Evolutionary conservation across 1,140 invertebrate genomes (phyloP), one percentile per base, ranked within the genome.

Genomic region (Ganaspis sp.): DNA sequence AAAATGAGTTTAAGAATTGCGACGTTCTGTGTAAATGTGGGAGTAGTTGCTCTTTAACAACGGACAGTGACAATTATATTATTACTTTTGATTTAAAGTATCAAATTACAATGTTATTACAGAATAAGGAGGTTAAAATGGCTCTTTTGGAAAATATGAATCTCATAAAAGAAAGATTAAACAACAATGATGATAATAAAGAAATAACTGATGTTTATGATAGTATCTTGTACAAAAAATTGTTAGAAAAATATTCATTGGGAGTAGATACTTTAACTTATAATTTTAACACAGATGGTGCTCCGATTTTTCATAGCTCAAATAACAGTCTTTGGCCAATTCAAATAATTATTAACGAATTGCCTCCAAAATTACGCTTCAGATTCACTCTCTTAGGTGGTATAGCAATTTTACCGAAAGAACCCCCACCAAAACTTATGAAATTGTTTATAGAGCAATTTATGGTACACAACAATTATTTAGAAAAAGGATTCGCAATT

Each of bases 381-480:
- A 70, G 58, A 12, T 58, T 58, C 45, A 70, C 74, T 42, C 70
- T 78, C 37, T 26, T 79, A 38, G 73, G 53, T 40, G 77, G 69
- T 23, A 12, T 49, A 11, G 54, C 42, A 69, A 70, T 75, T 37
- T 37, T 54, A 9, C 19, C 12, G 19, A 26, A 73, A 37, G 73
- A 79, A 69, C 77, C 73, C 23, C 42, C 69, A 17, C 17, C 73
- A 21, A 37, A 54, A 9, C 74, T 80, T 17, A 77, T 80, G 54
- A 73, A 77, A 54, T 70, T 77, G 15, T 77, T 53, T 49, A 71
- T 81, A n/a, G n/a, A 54, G 8, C 23, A 70, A 19, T 81, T 81
- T 37, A 19, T 76, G 40, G 15, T 72, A 42, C 78, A 80, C 37
- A 17, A 42, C 4, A 29, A 75, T 15, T 40, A 1, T 15, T 70